Base-by-base conservation (phyloP, 2,797 vertebrate genomes). In the Scolopax bukidnonensis region DNA sequence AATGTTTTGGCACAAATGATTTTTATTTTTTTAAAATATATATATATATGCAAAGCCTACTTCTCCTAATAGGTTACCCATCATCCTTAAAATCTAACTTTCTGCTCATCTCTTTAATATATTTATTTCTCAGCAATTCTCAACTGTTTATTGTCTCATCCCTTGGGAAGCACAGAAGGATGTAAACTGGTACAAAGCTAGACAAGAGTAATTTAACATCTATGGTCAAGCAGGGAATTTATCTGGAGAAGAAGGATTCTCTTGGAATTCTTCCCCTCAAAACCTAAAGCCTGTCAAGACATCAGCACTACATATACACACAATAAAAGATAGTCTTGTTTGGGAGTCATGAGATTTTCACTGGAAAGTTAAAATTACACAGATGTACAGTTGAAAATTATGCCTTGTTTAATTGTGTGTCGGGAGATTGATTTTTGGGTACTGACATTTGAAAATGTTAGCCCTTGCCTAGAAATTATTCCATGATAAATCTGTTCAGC, bases 381-480 rank as follows among this genome's bases (percentile, higher is more conserved):
- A 93, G 94, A 95, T 90, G 94, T 32, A 95, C 51, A n/a, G 53
- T 8, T 63, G 80, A 90, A 91, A 90, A 95, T 82, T 53, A 25
- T 53, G 16, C 7, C 33, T 38, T 51, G 18, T 82, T 91, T 95
- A 88, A 79, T 82, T 87, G 77, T 54, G 40, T 60, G 87, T 45
- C 69, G 94, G 80, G 74, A 88, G 67, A 94, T 82, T 3, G 36
- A 57, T 76, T 93, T 90, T 91, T 90, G 91, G 70, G 74, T 93
- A 95, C 80, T 93, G 94, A 96, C 90, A 95, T 95, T 96, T 97
- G 67, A 80, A 96, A 96, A 93, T 87, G 60, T 87, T 96, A 89
- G 89, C 93, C 94, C 91, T 93, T 82, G 88, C 91, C 89, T 94
- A 74, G 80, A 94, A 95, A 90, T 89, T 57, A 88, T 91, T 93